Conservation (phyloP, 2,888 invertebrate species). For the Hyles lineata region DNA sequence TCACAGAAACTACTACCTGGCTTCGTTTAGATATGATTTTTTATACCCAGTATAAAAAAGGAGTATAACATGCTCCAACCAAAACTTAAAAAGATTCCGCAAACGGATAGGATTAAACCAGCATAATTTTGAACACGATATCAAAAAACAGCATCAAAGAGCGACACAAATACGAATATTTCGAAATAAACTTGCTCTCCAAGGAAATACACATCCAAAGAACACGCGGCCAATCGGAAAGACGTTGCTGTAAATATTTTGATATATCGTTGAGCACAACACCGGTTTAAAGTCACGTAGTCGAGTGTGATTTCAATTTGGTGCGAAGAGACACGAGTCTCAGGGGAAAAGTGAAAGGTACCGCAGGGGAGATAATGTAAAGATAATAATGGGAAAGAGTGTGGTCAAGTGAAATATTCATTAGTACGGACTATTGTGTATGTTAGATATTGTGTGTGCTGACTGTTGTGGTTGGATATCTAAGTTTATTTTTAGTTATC, state of each 20-base stretch:
- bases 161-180: slow-evolving; percentile 1
- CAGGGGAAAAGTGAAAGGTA: slow-evolving; percentile 53
- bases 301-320: slow-evolving; percentile 74
- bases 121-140: not conserved
- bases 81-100: not conserved
- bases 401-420: not conserved
- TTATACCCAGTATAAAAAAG: too few relatives aligned
- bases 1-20: too few relatives aligned
- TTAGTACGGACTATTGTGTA: not conserved
- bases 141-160: slow-evolving; percentile 8
- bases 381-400: not conserved
- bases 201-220: slow-evolving; percentile 29
- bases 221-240: slow-evolving; percentile 59
- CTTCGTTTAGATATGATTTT: too few relatives aligned
- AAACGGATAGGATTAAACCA: not conserved
- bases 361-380: slow-evolving; percentile 26
- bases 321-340: slow-evolving; percentile 58
- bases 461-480: not conserved
- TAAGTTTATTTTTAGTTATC: not conserved
- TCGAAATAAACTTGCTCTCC: slow-evolving; percentile 29
- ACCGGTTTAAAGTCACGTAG: slow-evolving; percentile 76
- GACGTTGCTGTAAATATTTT: slow-evolving; percentile 72
- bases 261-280: slow-evolving; percentile 67
- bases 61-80: too few relatives aligned
- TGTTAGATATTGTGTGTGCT: not conserved